phyloP scores from a whole-genome alignment of 1,140 invertebrate genomes.

The Cydia fagiglandana region DNA sequence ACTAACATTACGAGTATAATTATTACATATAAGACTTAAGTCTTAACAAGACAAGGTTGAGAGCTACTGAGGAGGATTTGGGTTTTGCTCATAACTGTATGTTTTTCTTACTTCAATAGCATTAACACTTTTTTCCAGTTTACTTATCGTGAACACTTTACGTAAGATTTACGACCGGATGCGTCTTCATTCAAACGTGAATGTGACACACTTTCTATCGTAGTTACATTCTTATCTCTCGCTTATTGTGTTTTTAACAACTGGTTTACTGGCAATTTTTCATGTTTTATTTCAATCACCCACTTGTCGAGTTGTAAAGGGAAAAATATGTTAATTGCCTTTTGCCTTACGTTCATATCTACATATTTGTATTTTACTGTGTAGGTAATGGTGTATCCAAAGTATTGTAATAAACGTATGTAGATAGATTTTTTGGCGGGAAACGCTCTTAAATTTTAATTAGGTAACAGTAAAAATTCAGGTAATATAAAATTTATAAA shows the following conservation, averaged over 20 bases:
- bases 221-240: constrained; percentile 57
- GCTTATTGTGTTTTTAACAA: constrained; percentile 50
- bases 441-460: no score
- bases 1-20: no score
- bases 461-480: no score
- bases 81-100: neutral
- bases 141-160: constrained; percentile 61
- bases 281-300: constrained; percentile 50
- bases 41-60: no score
- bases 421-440: neutral
- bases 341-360: neutral
- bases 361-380: neutral
- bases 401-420: neutral
- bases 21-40: no score
- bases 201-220: constrained; percentile 71
- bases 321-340: neutral
- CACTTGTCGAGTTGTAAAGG: constrained; percentile 9
- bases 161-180: constrained; percentile 70
- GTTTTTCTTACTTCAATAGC: constrained; percentile 49
- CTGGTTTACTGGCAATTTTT: constrained; percentile 49
- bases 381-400: neutral
- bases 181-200: constrained; percentile 62
- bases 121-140: constrained; percentile 49
- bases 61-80: no score
- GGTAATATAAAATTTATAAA: no score